Percentiles rank a stretch among this genome's conserved stretches.
Conservation (phyloP, 2,888 invertebrate genomes). For the Noctua fimbriata region DNA sequence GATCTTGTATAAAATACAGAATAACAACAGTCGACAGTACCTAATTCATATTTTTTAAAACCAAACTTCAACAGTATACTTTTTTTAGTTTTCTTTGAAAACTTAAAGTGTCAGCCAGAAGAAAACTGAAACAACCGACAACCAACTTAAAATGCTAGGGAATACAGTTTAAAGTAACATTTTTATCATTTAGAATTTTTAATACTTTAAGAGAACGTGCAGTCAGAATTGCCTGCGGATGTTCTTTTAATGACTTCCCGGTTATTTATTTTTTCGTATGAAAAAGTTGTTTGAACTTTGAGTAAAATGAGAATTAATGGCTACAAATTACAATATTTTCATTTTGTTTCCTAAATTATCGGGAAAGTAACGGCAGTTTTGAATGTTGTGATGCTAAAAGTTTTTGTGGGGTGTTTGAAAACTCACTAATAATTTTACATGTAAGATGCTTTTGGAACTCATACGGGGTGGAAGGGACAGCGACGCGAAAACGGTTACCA, state of each 20-base stretch:
- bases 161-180: constrained; percentile 68
- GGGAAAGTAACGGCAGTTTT: constrained; percentile 21
- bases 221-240: constrained; percentile 65
- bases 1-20: constrained; percentile 51
- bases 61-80: constrained; percentile 58
- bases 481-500: too few species aligned
- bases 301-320: constrained; percentile 59
- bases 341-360: constrained; percentile 32
- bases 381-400: constrained; percentile 3
- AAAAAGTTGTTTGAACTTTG: constrained; percentile 59
- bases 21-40: constrained; percentile 54
- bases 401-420: constrained; percentile 5
- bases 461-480: too few species aligned
- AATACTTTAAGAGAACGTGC: constrained; percentile 62
- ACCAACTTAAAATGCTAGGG: constrained; percentile 62
- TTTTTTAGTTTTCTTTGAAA: constrained; percentile 68
- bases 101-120: constrained; percentile 63
- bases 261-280: constrained; percentile 56
- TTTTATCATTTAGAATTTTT: constrained; percentile 60
- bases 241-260: constrained; percentile 66
- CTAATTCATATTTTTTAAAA: constrained; percentile 61
- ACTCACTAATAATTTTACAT: background rate
- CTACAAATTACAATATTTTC: constrained; percentile 47
- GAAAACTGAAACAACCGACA: constrained; percentile 51
- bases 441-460: background rate